Conservation (phyloP, 2,888 invertebrate species). For the Geotrupes spiniger region DNA sequence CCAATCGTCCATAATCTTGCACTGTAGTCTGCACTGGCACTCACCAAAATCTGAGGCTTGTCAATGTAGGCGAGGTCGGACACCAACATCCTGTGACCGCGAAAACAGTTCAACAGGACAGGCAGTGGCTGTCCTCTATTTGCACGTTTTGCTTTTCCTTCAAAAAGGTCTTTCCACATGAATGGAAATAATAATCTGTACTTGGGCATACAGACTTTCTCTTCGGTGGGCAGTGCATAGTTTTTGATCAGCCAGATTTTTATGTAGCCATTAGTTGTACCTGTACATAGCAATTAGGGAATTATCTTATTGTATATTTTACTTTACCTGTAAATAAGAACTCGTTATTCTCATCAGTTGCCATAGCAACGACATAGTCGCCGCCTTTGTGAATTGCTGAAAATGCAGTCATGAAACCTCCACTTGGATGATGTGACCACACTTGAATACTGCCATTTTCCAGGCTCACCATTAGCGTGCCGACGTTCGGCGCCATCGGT, state of each 20-base stretch:
- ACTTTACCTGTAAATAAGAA: conserved; percentile 68
- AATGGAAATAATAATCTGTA: conserved; percentile 71
- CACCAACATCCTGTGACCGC: conserved; percentile 69
- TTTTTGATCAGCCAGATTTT: conserved; percentile 76
- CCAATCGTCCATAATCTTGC: conserved; percentile 73
- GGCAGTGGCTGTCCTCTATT: conserved; percentile 62
- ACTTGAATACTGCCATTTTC: conserved; percentile 75
- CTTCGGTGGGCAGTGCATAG: conserved; percentile 55
- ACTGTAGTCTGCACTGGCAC: conserved; percentile 55
- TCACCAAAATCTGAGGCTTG: conserved; percentile 61
- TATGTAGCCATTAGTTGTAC: conserved; percentile 68
- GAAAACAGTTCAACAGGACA: conserved; percentile 65
- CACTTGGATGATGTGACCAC: conserved; percentile 77
- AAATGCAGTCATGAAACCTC: conserved; percentile 70
- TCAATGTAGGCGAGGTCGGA: conserved; percentile 66
- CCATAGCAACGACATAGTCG: conserved; percentile 66
- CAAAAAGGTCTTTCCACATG: conserved; percentile 63
- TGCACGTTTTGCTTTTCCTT: conserved; percentile 67
- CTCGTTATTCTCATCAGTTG: conserved; percentile 67
- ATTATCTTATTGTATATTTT: neutral
- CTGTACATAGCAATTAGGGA: conserved; percentile 35
- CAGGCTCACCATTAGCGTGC: conserved; percentile 67
- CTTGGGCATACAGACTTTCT: conserved; percentile 60
- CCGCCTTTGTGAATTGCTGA: conserved; percentile 65
- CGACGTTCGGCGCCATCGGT: conserved; percentile 53